Base-by-base conservation (phyloP, 92 coral and sea anemone genomes). In the Parazoanthus swiftii region DNA sequence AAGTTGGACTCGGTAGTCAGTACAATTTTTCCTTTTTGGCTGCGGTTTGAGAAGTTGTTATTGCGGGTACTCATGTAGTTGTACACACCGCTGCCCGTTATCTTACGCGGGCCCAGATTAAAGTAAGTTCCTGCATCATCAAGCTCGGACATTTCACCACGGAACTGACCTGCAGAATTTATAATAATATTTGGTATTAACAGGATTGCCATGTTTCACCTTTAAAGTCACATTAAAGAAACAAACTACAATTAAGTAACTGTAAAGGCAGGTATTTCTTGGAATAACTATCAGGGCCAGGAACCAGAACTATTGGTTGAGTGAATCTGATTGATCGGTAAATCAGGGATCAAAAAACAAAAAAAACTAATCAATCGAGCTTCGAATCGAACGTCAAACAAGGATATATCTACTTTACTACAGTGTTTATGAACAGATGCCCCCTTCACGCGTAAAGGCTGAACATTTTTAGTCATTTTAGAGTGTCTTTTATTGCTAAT, bases 81-180 rank as follows among this genome's bases (percentile, higher is more conserved):
- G 85, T 93, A 97, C 15, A 93, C 96, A 6, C 98, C 98, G 37
- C 88, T 95, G 16, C 98, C 96, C 21, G 99, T 97, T 59, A 93
- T 91, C 74, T 93, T 95, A 72, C 95, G 93, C 11, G 99, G 98
- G 11, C 99, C 94, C 42, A 97, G 88, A 65, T 97, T 98, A 85
- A 95, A 95, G 86, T 95, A 97, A 3, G 99, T 97, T 11, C 99
- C 99, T 3, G 99, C 99, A 59, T 97, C 99, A 70, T 97, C 99
- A 36, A 97, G 90, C 65, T 97, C 99, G 1, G 99, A 97, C 99
- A 97, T 97, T 81, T 97, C 99, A 63, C 99, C 99, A 14, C 99
- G 95, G 86, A 89, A 95, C 85, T 97, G 99, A 42, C 82, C 99
- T 97, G 88, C 6, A 74, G 54, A n/a, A n/a, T n/a, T n/a, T n/a